These are phyloP conservation scores for Auanema freiburgensis DNA, from an alignment of 2,888 invertebrate genomes.

Conservation along the genomic window DNA sequence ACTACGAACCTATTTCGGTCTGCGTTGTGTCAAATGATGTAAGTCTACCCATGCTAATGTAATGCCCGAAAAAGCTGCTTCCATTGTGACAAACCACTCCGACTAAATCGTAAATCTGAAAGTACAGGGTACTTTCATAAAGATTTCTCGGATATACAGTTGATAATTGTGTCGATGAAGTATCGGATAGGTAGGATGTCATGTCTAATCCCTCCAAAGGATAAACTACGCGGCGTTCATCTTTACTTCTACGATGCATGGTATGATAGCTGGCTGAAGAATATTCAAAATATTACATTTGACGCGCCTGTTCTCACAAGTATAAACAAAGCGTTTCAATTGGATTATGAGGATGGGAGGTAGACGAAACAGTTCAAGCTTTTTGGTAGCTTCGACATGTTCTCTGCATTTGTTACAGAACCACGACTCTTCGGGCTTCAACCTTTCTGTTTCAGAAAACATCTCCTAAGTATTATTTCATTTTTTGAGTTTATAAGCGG, in stretches of 20 bases:
- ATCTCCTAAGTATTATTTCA: slow-evolving; percentile 47
- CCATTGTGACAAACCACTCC: slow-evolving; percentile 68
- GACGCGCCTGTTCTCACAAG: slow-evolving; percentile 54
- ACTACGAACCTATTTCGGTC: slow-evolving; percentile 66
- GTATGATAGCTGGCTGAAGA: slow-evolving; percentile 34
- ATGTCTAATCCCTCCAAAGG: slow-evolving; percentile 57
- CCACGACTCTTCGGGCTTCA: slow-evolving; percentile 69
- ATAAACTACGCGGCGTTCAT: slow-evolving; percentile 50
- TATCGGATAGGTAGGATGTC: slow-evolving; percentile 42
- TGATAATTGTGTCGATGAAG: slow-evolving; percentile 45
- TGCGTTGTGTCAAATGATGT: slow-evolving; percentile 63
- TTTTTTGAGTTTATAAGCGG: background rate
- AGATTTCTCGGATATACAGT: slow-evolving; percentile 18
- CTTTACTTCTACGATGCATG: slow-evolving; percentile 49
- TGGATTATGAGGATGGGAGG: slow-evolving; percentile 66
- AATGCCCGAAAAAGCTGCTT: slow-evolving; percentile 67
- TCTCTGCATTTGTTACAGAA: slow-evolving; percentile 48
- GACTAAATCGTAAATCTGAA: slow-evolving; percentile 68
- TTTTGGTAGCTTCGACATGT: slow-evolving; percentile 65
- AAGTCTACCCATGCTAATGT: slow-evolving; percentile 68
- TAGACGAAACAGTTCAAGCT: slow-evolving; percentile 64
- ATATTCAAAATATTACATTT: background rate
- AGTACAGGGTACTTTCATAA: background rate
- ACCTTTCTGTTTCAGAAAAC: slow-evolving; percentile 69
- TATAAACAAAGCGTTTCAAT: slow-evolving; percentile 66